A percentile compares a stretch with the other conserved stretches of the same genome.
These are phyloP conservation scores for Octodonta nipae DNA, from an alignment of 2,888 invertebrate species.

Conservation along the genomic window DNA sequence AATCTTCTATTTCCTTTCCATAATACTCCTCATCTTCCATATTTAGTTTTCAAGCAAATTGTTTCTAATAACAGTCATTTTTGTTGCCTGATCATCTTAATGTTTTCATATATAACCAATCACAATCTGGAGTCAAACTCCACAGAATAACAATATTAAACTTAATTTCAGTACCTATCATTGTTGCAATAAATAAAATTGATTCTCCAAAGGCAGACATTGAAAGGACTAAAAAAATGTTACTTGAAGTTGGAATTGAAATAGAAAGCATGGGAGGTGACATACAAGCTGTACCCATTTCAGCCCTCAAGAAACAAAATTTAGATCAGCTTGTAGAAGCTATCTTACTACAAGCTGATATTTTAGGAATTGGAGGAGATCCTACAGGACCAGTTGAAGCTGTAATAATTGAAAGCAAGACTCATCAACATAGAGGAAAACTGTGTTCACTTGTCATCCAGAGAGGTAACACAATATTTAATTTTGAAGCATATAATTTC, in stretches of 20 bases:
- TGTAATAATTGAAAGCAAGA: conserved; percentile 74
- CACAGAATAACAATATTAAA: too few species aligned
- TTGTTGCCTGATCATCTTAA: too few species aligned
- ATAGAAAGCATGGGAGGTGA: conserved; percentile 87
- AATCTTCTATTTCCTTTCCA: too few species aligned
- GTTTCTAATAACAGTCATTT: too few species aligned
- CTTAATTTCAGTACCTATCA: conserved; percentile 65
- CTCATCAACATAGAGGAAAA: conserved; percentile 57
- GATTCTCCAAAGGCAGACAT: conserved; percentile 84
- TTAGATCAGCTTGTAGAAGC: conserved; percentile 69
- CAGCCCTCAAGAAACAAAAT: conserved; percentile 75
- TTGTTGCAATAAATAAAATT: conserved; percentile 96
- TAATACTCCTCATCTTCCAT: too few species aligned
- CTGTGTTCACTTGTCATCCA: conserved; percentile 73
- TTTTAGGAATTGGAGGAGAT: conserved; percentile 78
- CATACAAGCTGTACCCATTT: conserved; percentile 78
- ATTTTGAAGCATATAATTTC: not conserved
- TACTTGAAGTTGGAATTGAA: conserved; percentile 65
- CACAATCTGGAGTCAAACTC: too few species aligned
- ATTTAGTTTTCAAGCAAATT: too few species aligned
- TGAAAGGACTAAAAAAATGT: conserved; percentile 62
- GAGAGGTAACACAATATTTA: conserved; percentile 34
- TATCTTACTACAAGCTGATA: conserved; percentile 67
- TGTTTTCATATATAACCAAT: too few species aligned
- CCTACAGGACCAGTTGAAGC: conserved; percentile 77